Evolutionary conservation across 2,888 invertebrate species (phyloP).

Genomic region (Metalampra italica): DNA sequence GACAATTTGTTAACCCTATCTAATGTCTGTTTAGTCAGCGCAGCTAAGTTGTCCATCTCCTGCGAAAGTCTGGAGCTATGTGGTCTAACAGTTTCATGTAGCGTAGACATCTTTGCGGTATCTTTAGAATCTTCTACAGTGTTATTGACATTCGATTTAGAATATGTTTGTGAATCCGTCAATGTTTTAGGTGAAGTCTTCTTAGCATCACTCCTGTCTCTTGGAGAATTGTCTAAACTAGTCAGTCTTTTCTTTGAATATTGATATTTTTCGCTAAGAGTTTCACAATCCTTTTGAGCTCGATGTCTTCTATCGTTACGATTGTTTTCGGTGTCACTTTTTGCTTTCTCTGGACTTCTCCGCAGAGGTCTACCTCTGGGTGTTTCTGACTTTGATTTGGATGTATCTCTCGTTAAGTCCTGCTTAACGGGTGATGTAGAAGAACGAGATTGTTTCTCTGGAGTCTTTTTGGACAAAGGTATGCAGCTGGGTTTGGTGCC

Average conservation of each 20-base stretch:
- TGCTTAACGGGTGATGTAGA: constrained; percentile 61
- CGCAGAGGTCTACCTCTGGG: constrained; percentile 42
- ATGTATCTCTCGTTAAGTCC: constrained; percentile 45
- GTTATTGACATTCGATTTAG: constrained; percentile 43
- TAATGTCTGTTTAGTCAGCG: constrained; percentile 82
- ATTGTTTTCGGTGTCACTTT: constrained; percentile 61
- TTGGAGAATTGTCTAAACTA: constrained; percentile 73
- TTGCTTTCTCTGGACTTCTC: constrained; percentile 64
- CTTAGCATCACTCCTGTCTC: constrained; percentile 57
- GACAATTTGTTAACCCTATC: constrained; percentile 82
- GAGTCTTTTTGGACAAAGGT: constrained; percentile 61
- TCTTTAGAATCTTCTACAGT: constrained; percentile 46
- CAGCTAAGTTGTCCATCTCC: constrained; percentile 81
- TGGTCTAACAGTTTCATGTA: constrained; percentile 67
- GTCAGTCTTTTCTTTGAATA: constrained; percentile 78
- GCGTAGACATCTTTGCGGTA: constrained; percentile 60
- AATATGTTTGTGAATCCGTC: constrained; percentile 43
- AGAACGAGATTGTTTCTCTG: constrained; percentile 46
- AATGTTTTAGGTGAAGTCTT: constrained; percentile 54
- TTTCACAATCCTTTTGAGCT: constrained; percentile 73
- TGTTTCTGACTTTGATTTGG: constrained; percentile 50
- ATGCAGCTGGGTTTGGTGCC: constrained; percentile 61
- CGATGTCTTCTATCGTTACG: constrained; percentile 66
- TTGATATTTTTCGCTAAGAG: constrained; percentile 74
- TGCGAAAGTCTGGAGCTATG: constrained; percentile 71